Percentiles rank a stretch among this genome's conserved stretches.
Conservation (phyloP, 2,797 vertebrate species). For the Takifugu rubripes region DNA sequence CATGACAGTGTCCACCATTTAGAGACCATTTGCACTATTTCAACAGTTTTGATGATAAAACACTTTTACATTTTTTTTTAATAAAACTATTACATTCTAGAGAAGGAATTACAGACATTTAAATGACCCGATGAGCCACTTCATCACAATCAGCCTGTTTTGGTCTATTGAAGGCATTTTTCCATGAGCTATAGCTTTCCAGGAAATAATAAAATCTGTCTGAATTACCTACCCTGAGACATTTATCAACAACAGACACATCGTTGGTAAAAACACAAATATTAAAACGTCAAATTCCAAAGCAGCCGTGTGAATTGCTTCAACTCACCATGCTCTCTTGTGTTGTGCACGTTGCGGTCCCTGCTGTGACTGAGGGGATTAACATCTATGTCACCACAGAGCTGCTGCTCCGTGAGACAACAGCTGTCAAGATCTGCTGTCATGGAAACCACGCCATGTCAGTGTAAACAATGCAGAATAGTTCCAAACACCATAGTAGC, state of each 20-base stretch:
- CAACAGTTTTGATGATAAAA: too few species aligned
- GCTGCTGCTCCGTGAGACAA: constrained; percentile 5
- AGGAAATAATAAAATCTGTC: background rate
- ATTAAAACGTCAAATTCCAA: background rate
- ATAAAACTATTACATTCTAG: too few species aligned
- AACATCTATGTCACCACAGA: constrained; percentile 29
- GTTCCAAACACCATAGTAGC: background rate
- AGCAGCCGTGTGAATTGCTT: background rate
- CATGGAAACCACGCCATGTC: constrained; percentile 55
- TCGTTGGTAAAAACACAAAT: background rate
- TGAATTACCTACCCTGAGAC: background rate
- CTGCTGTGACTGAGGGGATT: constrained; percentile 56
- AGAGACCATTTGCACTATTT: too few species aligned
- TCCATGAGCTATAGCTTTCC: background rate
- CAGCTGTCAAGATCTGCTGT: constrained; percentile 43
- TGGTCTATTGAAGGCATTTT: background rate
- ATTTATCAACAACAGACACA: background rate
- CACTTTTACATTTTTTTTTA: too few species aligned
- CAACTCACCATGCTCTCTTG: constrained; percentile 70
- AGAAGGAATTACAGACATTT: too few species aligned
- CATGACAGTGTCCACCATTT: too few species aligned
- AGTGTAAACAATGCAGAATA: constrained; percentile 33
- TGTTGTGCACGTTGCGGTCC: constrained; percentile 22
- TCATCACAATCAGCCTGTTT: background rate
- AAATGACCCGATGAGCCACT: too few species aligned